Conservation (phyloP, 2,888 invertebrate genomes). For the Rhagium mordax region DNA sequence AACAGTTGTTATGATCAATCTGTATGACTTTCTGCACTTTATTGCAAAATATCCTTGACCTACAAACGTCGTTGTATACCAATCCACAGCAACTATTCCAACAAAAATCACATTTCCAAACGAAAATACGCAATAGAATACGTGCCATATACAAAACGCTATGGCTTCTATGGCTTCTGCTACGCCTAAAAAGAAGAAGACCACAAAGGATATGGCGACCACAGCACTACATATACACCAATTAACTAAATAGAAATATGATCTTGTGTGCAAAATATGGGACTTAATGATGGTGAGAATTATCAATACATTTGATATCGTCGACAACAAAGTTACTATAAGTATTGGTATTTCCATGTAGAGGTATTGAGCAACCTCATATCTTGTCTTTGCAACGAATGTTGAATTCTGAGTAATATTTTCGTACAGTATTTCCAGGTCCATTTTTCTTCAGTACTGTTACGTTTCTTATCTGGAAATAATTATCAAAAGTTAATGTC, state of each 20-base stretch:
- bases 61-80: slow-evolving; percentile 27
- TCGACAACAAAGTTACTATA: slow-evolving; percentile 8
- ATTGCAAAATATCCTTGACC: slow-evolving; percentile 5
- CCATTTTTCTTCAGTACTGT: slow-evolving; percentile 1
- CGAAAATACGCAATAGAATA: slow-evolving; percentile 6
- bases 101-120: slow-evolving; percentile 30
- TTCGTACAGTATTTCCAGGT: slow-evolving; percentile 5
- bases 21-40: slow-evolving; percentile 16
- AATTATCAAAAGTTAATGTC: not conserved
- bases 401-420: slow-evolving; percentile 13
- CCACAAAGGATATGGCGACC: slow-evolving; percentile 5
- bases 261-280: slow-evolving; percentile 25
- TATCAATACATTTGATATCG: slow-evolving; percentile 23
- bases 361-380: not conserved
- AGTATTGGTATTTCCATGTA: not conserved
- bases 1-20: not conserved
- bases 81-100: slow-evolving; percentile 16
- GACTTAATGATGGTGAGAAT: slow-evolving; percentile 25
- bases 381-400: not conserved
- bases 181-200: slow-evolving; percentile 6
- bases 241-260: slow-evolving; percentile 30
- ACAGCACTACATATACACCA: slow-evolving; percentile 32
- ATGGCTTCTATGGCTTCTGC: not conserved
- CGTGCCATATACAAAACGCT: slow-evolving; percentile 19
- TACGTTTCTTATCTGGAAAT: not conserved